phyloP scores from a whole-genome alignment of 2,888 invertebrate genomes.

The Zygaena filipendulae region DNA sequence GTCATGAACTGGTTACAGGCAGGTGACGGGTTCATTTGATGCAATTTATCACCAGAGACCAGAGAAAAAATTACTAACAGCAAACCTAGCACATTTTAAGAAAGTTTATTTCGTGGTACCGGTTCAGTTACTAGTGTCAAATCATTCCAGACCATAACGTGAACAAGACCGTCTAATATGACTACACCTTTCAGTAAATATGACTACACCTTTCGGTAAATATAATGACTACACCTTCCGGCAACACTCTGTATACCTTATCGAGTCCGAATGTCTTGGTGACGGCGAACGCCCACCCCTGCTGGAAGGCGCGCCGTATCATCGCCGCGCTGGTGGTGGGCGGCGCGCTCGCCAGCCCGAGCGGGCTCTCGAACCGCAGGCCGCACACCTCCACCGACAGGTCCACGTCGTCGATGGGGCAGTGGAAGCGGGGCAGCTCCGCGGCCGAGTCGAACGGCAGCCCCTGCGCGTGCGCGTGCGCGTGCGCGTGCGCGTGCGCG shows the following conservation, averaged over 20 bases:
- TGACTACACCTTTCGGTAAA: not conserved
- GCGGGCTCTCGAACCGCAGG: constrained; percentile 94
- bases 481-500: no score
- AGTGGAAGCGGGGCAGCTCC: constrained; percentile 90
- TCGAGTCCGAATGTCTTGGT: constrained; percentile 97
- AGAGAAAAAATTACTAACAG: no score
- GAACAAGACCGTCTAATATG: no score
- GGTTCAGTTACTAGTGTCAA: no score
- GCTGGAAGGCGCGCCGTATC: constrained; percentile 94
- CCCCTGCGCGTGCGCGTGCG: constrained; percentile 68
- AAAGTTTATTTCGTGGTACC: no score
- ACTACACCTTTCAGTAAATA: not conserved
- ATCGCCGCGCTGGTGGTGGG: constrained; percentile 95
- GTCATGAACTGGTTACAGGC: no score
- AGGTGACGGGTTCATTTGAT: no score
- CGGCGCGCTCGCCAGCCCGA: constrained; percentile 96
- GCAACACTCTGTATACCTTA: constrained; percentile 75
- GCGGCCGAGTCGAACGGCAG: constrained; percentile 72
- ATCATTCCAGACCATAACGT: no score
- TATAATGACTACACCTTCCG: no score
- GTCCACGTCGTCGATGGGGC: constrained; percentile 93
- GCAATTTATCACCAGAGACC: no score
- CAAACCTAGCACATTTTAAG: no score
- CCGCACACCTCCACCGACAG: constrained; percentile 94
- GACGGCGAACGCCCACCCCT: constrained; percentile 98